Evolutionary conservation across 37 sponge, comb jelly and placozoan genomes (phyloP).

Genomic region (Bolinopsis microptera): DNA sequence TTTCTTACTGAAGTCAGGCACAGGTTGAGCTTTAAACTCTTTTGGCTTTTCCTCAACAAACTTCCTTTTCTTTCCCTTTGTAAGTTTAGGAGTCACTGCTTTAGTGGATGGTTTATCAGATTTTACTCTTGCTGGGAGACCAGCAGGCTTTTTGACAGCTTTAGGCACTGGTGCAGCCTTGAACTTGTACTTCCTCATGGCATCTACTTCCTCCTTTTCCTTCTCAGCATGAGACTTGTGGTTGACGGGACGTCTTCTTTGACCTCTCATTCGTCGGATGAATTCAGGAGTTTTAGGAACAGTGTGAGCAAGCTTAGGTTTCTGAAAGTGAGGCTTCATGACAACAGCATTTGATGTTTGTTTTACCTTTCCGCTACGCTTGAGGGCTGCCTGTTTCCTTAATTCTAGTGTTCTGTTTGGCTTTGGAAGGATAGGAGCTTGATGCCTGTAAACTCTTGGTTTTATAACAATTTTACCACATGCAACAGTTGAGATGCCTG

Average conservation of each 20-base stretch:
- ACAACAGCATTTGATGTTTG: not conserved
- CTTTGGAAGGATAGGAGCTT: not conserved
- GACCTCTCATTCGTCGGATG: not conserved
- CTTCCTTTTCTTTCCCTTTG: conserved; percentile 5
- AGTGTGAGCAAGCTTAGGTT: conserved; percentile 32
- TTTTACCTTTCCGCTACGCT: not conserved
- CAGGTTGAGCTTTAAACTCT: conserved; percentile 52
- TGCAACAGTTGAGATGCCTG: not conserved
- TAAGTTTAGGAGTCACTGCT: conserved; percentile 29
- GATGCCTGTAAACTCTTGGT: not conserved
- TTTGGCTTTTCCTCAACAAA: conserved; percentile 1
- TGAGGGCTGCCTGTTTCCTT: not conserved
- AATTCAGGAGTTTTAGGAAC: conserved; percentile 57
- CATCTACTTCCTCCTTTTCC: conserved; percentile 28
- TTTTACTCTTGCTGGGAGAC: not conserved
- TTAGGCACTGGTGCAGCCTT: conserved; percentile 59
- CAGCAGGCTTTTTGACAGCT: not conserved
- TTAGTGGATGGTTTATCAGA: conserved; percentile 20
- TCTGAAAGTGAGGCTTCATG: conserved; percentile 26
- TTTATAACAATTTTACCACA: not conserved
- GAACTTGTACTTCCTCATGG: conserved; percentile 48
- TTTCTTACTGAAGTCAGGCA: not conserved
- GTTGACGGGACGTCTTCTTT: not conserved
- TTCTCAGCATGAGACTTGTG: conserved; percentile 11
- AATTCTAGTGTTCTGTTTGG: conserved; percentile 30